Percentiles rank a stretch among this genome's conserved stretches.
Conservation (phyloP, 2,797 vertebrate species). For the Tenualosa thibaudeaui region DNA sequence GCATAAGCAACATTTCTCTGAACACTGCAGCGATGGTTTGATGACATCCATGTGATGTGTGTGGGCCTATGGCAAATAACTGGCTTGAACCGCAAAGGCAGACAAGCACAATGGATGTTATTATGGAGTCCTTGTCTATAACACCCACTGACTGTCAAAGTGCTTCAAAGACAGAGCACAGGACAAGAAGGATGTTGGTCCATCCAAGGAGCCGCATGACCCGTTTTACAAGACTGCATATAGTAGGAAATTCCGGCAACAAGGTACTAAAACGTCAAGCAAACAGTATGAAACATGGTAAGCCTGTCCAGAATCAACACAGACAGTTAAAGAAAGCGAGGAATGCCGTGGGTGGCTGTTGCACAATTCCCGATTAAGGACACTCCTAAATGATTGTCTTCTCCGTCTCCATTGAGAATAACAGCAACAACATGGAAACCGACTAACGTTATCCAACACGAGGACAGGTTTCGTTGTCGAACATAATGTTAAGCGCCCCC, state of each 20-base stretch:
- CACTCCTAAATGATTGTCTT: not conserved
- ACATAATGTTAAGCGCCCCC: not conserved
- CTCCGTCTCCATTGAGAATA: not conserved
- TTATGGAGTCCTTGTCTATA: not conserved
- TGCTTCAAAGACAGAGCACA: not conserved
- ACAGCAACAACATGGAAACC: not conserved
- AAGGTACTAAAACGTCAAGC: not conserved
- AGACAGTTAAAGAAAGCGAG: constrained; percentile 27
- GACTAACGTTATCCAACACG: not conserved
- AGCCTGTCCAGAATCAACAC: constrained; percentile 11
- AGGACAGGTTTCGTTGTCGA: not conserved
- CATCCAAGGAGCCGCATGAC: not conserved
- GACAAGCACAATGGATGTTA: not conserved
- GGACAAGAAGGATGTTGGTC: not conserved
- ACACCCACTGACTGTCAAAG: not conserved
- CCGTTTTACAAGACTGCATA: not conserved
- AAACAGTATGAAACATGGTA: constrained; percentile 1
- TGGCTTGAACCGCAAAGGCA: not conserved
- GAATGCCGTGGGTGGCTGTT: constrained; percentile 33
- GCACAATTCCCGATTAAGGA: constrained; percentile 28
- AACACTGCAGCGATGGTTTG: not conserved
- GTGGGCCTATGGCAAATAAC: constrained; percentile 23
- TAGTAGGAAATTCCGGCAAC: not conserved
- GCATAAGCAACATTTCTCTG: not conserved
- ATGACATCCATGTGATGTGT: constrained; percentile 26